Evolutionary conservation across 2,888 invertebrate species (phyloP), one percentile per base, ranked within the genome.

Genomic region (Drosophila pseudotalamancana): DNA sequence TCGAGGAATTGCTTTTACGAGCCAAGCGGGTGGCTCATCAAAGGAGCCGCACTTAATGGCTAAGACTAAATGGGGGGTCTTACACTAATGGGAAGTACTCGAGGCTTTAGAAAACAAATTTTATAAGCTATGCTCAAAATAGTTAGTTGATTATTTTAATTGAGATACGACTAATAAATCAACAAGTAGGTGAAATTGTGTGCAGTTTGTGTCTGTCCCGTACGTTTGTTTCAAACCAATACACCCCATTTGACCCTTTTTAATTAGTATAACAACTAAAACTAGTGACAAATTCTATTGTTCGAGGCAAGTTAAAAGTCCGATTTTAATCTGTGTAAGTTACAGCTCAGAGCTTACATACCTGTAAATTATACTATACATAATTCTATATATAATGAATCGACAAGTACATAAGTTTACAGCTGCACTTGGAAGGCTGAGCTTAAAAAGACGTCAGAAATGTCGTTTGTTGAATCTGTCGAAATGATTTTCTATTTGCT

Each of bases 1-100:
- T 42, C 14, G 37, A 61, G 57, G 37, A 59, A 73, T 68, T 46
- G 39, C 57, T 57, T 74, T 62, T 48, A 62, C 46, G 57, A 39
- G 53, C 61, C 42, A 56, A 42, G 56, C 60, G 60, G 32, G 53
- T 16, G 60, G 66, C 59, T 37, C 59, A 34, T 55, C 55, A 65
- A 70, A 59, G n/a, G 14, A 29, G 43, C 40, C 72, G 32, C 72
- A 21, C 39, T 50, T 45, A 18, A 37, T 37, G 14, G 11, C 29
- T 21, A 6, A 12, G 27, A 43, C 42, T 27, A 27, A 8, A n/a
- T 8, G 27, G 18, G 27, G 16, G 12, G 11, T n/a, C n/a, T n/a
- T n/a, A n/a, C n/a, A n/a, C n/a, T n/a, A n/a, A n/a, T n/a, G n/a
- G n/a, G n/a, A n/a, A n/a, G n/a, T n/a, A n/a, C n/a, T n/a, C n/a